Evolutionary conservation across 2,888 invertebrate species (phyloP).

Genomic region (Coleophora deauratella): DNA sequence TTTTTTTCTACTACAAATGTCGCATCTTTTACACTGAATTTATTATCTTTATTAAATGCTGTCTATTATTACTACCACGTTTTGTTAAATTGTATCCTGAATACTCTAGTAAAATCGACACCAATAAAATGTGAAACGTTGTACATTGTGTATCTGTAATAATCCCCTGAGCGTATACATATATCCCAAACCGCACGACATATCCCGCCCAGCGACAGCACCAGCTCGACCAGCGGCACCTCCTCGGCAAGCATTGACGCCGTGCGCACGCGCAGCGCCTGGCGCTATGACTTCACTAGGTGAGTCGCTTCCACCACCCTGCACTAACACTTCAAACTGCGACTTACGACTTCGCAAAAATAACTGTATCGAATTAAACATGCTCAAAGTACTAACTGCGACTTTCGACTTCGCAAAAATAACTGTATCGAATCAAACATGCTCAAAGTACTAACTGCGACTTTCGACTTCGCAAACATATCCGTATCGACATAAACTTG

Average conservation of each 20-base stretch:
- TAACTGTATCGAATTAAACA: too few relatives aligned
- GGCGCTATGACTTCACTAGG: conserved; percentile 63
- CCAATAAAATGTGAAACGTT: conserved; percentile 20
- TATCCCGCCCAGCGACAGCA: conserved; percentile 60
- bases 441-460: too few relatives aligned
- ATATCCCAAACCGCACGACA: conserved; percentile 48
- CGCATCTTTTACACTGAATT: too few relatives aligned
- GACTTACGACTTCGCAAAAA: too few relatives aligned
- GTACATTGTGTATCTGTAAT: conserved; percentile 59
- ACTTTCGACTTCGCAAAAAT: too few relatives aligned
- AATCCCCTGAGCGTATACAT: conserved; percentile 48
- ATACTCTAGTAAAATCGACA: not conserved
- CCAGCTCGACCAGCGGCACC: conserved; percentile 61
- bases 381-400: too few relatives aligned
- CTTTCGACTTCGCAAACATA: too few relatives aligned
- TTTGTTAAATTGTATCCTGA: not conserved
- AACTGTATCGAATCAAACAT: too few relatives aligned
- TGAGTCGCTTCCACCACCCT: conserved; percentile 30
- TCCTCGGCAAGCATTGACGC: conserved; percentile 52
- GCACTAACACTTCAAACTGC: too few relatives aligned
- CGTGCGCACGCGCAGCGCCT: conserved; percentile 44
- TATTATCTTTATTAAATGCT: too few relatives aligned
- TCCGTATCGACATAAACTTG: too few relatives aligned
- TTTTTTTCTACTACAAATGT: not conserved
- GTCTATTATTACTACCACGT: too few relatives aligned